Base-by-base conservation (phyloP, 1,140 invertebrate genomes). In the Platorchestia sp. region DNA sequence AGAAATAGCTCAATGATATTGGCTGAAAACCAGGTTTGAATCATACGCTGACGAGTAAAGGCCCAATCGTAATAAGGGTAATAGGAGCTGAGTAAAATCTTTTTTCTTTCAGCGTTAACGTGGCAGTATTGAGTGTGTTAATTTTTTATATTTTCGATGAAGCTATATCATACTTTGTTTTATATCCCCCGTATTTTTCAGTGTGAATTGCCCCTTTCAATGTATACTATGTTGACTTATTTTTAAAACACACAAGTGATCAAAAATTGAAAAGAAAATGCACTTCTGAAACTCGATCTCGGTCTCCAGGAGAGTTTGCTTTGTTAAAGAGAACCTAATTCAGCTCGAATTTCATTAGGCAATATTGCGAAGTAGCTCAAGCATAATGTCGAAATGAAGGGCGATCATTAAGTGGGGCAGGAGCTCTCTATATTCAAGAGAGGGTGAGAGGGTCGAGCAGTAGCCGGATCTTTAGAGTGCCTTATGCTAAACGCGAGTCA, bases 351-450 rank as follows among this genome's bases (percentile, higher is more conserved):
- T 89, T 89, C 87, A 89, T 89, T 89, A 89, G 87, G 87, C 87
- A 89, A 89, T 89, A 89, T 89, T 44, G 87, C 3, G 87, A 89
- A 89, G 87, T 43, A 89, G 87, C 87, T 75, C 87, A 44, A 89
- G 87, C 6, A 89, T 89, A 42, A 89, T 89, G 87, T 22, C 14
- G 41, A 41, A 41, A 41, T 89, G 14, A 27, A 44, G 41, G 5
- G 87, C 87, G 41, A 42, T 89, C 87, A 89, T 89, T 43, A 89
- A 41, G 43, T 14, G 41, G 87, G 87, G 87, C 10, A 89, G n/a
- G 87, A 86, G 87, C 87, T 5, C 87, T 44, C n/a, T 89, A 41
- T 41, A 44, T 89, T 89, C 87, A 89, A 41, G 87, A 14, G 41
- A 86, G 87, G 87, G 5, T 41, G n/a, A 22, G n/a, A 42, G 41